Evolutionary conservation across 2,797 vertebrate genomes (phyloP).

Genomic region (Falco concolor): DNA sequence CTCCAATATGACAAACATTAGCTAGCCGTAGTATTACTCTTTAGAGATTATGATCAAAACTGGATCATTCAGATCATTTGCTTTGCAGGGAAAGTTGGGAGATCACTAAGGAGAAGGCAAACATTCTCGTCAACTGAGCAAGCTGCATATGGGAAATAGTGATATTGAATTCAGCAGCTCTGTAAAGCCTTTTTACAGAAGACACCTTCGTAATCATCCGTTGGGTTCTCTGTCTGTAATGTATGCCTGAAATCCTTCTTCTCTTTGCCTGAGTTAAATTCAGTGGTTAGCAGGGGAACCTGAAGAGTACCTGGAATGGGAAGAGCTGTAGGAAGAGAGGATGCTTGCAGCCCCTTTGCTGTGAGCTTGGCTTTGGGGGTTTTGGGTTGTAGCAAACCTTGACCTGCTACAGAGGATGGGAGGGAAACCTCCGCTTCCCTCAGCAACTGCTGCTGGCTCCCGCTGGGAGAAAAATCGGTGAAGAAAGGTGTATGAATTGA

Average conservation of each 20-base stretch:
- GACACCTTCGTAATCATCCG: not conserved
- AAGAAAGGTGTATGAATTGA: not conserved
- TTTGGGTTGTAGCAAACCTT: not conserved
- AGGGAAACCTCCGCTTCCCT: not conserved
- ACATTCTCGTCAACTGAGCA: not conserved
- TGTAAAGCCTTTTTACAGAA: not conserved
- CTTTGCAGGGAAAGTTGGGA: not conserved
- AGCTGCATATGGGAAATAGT: not conserved
- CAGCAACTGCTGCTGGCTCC: not conserved
- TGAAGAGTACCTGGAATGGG: not conserved
- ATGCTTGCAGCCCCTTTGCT: not conserved
- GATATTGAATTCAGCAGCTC: not conserved
- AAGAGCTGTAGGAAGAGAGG: not conserved
- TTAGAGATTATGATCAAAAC: not conserved
- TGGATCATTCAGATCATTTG: not conserved
- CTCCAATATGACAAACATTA: fast-evolving
- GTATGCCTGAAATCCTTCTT: not conserved
- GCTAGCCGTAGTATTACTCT: not conserved
- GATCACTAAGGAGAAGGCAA: not conserved
- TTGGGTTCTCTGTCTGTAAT: not conserved
- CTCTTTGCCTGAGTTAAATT: not conserved
- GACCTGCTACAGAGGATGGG: not conserved
- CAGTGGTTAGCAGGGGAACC: not conserved
- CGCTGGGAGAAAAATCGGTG: not conserved
- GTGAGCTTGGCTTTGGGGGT: not conserved